phyloP scores from a whole-genome alignment of 2,888 invertebrate species.

The Lepidonotus clava region DNA sequence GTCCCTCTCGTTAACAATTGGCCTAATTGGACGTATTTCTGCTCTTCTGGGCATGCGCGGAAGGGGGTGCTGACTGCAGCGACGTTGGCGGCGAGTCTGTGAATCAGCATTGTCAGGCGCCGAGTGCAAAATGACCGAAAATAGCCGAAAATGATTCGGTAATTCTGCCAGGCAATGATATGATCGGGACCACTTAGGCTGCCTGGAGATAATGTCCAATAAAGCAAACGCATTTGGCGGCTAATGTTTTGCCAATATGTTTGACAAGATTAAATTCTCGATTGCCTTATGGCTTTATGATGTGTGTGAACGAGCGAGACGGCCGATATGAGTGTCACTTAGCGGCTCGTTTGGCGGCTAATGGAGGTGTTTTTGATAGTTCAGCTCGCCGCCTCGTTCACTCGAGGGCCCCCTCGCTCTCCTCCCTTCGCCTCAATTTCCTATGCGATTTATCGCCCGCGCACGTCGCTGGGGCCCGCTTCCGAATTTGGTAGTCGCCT shows the following conservation, averaged over 20 bases:
- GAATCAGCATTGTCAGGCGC: constrained; percentile 37
- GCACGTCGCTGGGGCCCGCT: constrained; percentile 22
- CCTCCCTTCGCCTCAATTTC: constrained; percentile 50
- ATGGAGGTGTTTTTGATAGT: constrained; percentile 52
- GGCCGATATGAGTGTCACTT: constrained; percentile 37
- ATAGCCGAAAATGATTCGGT: constrained; percentile 41
- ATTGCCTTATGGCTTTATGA: constrained; percentile 48
- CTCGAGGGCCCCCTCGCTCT: constrained; percentile 40
- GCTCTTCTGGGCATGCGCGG: constrained; percentile 43
- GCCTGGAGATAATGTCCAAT: constrained; percentile 43
- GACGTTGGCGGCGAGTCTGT: not conserved
- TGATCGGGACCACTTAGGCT: constrained; percentile 35
- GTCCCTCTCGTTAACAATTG: constrained; percentile 46
- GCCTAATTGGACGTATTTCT: constrained; percentile 49
- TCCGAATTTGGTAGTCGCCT: constrained; percentile 49
- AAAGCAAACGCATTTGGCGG: constrained; percentile 49
- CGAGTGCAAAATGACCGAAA: constrained; percentile 34
- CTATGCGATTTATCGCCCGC: constrained; percentile 46
- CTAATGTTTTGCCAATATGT: constrained; percentile 51
- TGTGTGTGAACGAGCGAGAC: constrained; percentile 37
- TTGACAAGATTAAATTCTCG: constrained; percentile 51
- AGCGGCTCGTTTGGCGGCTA: constrained; percentile 44
- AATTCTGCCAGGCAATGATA: constrained; percentile 23
- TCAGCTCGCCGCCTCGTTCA: constrained; percentile 12
- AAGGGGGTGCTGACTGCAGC: constrained; percentile 1